A percentile compares a stretch with the other conserved stretches of the same genome.
Conservation (phyloP, 1,140 invertebrate species). For the Papilio machaon region DNA sequence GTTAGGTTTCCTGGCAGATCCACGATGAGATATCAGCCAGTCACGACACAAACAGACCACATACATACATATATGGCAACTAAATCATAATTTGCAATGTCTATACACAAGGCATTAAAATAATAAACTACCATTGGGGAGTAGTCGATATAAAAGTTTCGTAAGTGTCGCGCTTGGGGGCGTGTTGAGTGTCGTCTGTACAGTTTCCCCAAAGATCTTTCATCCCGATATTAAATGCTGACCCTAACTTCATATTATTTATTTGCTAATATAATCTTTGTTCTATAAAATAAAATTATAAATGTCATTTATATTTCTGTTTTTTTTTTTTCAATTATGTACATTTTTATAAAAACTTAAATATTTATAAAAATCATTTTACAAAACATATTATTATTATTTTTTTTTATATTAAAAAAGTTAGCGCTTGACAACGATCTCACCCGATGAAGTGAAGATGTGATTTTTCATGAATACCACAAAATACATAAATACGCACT, state of each 20-base stretch:
- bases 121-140: neutral
- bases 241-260: neutral
- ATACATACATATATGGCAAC: neutral
- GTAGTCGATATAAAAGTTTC: neutral
- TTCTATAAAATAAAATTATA: neutral
- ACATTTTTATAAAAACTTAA: neutral
- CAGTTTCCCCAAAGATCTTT: neutral
- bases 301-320: neutral
- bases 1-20: constrained; percentile 17
- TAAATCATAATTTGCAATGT: neutral
- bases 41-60: neutral
- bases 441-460: no score
- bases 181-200: neutral
- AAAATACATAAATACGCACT: no score
- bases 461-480: no score
- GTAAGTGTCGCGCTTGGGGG: neutral
- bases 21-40: neutral
- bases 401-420: no score
- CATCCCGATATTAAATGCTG: neutral
- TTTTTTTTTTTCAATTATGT: neutral
- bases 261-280: neutral
- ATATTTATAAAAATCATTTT: neutral
- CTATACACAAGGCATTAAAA: neutral
- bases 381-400: no score
- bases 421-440: no score